phyloP scores from a whole-genome alignment of 2,797 vertebrate species.

The Channallabes apus region DNA sequence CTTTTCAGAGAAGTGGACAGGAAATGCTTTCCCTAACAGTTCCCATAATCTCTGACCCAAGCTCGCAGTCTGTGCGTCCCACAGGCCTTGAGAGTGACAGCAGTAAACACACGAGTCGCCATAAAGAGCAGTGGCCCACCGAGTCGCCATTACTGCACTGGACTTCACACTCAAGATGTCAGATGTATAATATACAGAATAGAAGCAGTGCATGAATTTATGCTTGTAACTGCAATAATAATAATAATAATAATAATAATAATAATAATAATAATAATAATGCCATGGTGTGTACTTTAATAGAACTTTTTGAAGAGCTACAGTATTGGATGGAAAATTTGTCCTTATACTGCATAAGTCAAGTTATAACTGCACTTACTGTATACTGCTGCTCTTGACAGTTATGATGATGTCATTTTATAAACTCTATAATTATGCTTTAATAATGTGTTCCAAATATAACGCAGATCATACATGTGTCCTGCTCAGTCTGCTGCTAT shows the following conservation, averaged over 20 bases:
- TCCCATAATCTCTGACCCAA: constrained; percentile 76
- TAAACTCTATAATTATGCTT: not conserved
- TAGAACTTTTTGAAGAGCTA: not conserved
- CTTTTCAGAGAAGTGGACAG: constrained; percentile 42
- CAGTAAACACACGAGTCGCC: not conserved
- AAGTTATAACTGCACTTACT: not conserved
- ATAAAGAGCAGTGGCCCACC: not conserved
- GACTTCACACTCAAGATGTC: not conserved
- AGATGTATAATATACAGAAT: not conserved
- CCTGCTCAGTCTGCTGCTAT: not conserved
- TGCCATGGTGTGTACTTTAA: not conserved
- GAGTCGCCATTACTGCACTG: not conserved
- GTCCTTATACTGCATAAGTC: not conserved
- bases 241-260: not conserved
- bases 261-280: too few species aligned
- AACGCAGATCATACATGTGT: not conserved
- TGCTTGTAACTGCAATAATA: not conserved
- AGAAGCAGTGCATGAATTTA: not conserved
- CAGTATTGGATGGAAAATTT: not conserved
- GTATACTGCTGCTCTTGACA: not conserved
- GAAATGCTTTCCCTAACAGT: constrained; percentile 62
- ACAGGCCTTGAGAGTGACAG: constrained; percentile 2
- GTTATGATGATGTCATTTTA: not conserved
- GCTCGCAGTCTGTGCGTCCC: constrained; percentile 56
- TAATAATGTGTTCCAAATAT: not conserved